phyloP scores from a whole-genome alignment of 1,140 invertebrate species.

The Listronotus bonariensis region DNA sequence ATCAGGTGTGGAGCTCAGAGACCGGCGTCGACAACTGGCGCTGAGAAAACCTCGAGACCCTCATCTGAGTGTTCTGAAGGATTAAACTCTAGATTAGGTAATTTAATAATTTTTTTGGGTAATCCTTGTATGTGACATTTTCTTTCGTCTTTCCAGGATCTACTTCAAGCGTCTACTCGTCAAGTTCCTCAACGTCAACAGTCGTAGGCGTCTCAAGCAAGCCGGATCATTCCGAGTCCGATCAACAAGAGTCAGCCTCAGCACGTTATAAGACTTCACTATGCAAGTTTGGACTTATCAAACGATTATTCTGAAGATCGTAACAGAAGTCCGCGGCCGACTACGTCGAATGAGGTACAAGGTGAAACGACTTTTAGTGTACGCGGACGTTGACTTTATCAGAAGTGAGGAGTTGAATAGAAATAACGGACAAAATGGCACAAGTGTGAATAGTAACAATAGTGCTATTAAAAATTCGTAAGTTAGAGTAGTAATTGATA shows the following conservation, averaged over 20 bases:
- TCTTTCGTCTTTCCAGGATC: conserved; percentile 48
- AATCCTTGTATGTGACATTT: neutral
- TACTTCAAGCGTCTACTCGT: conserved; percentile 51
- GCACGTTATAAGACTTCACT: conserved; percentile 59
- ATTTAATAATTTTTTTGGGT: neutral
- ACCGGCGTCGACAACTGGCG: conserved; percentile 14
- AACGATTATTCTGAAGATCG: conserved; percentile 27
- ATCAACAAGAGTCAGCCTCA: conserved; percentile 2
- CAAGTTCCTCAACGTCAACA: conserved; percentile 52
- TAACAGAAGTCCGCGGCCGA: conserved; percentile 36
- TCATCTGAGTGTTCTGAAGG: conserved; percentile 53
- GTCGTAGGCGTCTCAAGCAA: conserved; percentile 51
- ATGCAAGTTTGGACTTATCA: conserved; percentile 70
- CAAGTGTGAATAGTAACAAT: conserved; percentile 3
- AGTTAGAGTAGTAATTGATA: too few species aligned
- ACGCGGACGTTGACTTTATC: conserved; percentile 75
- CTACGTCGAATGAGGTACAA: conserved; percentile 43
- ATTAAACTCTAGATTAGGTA: conserved; percentile 27
- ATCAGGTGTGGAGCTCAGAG: conserved; percentile 28
- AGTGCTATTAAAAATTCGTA: conserved; percentile 1
- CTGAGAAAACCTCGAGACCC: conserved; percentile 44
- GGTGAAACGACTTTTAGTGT: conserved; percentile 60
- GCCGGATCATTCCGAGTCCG: neutral
- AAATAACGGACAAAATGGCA: conserved; percentile 30
- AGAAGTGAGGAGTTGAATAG: conserved; percentile 63